Base-by-base conservation (phyloP, 2,797 vertebrate species). In the Halcyon chelicuti region DNA sequence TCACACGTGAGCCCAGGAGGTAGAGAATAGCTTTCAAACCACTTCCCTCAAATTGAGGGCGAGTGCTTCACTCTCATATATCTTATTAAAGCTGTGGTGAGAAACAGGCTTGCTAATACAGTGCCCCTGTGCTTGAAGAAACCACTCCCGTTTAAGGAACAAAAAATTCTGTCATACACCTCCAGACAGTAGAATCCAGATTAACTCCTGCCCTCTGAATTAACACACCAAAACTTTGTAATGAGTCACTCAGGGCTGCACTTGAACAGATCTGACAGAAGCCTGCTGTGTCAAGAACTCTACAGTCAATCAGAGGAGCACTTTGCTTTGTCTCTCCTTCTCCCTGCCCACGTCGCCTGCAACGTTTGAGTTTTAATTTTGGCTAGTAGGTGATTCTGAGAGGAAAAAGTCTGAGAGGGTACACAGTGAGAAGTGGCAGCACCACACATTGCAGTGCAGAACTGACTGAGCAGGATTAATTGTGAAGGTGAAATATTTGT, bases 11-110 rank as follows among this genome's bases (percentile, higher is more conserved):
- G 92, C 83, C 96, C 11, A 2, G 80, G 87, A 96, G 94, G 74
- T 44, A 86, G 39, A 83, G 85, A 95, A 88, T 16, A 79, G 83
- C 73, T 87, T 95, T 94, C 91, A 91, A 90, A 92, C 76, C 62
- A 57, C 86, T 95, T 95, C 67, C 68, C 61, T 47, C 91, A 94
- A 97, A 95, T 70, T 89, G 93, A 87, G 86, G 90, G 79, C 4
- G 47, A 96, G 85, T 5, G 4, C 91, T 87, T 67, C 61, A 31
- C 58, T 62, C 37, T 37, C 42, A 17, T 92, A 88, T 14, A 31
- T 88, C 86, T 95, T 90, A 91, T 94, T 94, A 95, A 93, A 89
- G 73, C 73, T 54, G 21, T 74, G 57, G 29, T 68, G 66, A 91
- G 93, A 90, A 95, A 26, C 58, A 74, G 33, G 39, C 44, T 80